Base-by-base conservation (phyloP, 2,888 invertebrate species). In the Chrysina gloriosa region DNA sequence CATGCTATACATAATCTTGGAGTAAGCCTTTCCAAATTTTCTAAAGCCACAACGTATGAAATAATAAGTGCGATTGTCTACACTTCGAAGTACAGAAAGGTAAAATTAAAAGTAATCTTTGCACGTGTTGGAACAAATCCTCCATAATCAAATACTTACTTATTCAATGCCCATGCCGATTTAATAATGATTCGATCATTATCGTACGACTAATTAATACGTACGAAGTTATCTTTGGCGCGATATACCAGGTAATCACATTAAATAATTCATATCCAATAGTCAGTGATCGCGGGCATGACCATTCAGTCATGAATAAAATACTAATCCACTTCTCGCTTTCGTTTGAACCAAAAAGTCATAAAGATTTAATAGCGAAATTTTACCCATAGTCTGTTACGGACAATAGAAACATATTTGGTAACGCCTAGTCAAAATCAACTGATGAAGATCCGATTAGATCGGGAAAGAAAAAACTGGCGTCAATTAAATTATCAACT, bases 401-500 rank as follows among this genome's bases (percentile, higher is more conserved):
- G 4, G n/a, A 47, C 47, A 42, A 48, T 23, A 25, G n/a, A n/a
- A n/a, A n/a, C n/a, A n/a, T n/a, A n/a, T n/a, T n/a, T n/a, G n/a
- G n/a, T n/a, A n/a, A n/a, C n/a, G n/a, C n/a, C n/a, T n/a, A n/a
- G n/a, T n/a, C n/a, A n/a, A n/a, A n/a, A n/a, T n/a, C 29, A 7
- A 29, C 7, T 14, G 4, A 39, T 14, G 21, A 56, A 34, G 7
- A 34, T n/a, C 21, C 14, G 11, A 34, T 3, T 3, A 36, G 63
- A 47, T 63, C 31, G 3, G 9, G 25, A 63, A 14, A 25, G 21
- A 11, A 63, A 42, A 11, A 58, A 58, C 48, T 31, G 14, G 9
- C 29, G 47, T 19, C 47, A 27, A 63, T 34, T 63, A 63, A 63
- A 63, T 47, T 42, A 36, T 48, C 47, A 25, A 31, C 31, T n/a